Percentiles rank a stretch among this genome's conserved stretches.
phyloP scores from a whole-genome alignment of 2,113 vertebrate species.

The Chunga burmeisteri region DNA sequence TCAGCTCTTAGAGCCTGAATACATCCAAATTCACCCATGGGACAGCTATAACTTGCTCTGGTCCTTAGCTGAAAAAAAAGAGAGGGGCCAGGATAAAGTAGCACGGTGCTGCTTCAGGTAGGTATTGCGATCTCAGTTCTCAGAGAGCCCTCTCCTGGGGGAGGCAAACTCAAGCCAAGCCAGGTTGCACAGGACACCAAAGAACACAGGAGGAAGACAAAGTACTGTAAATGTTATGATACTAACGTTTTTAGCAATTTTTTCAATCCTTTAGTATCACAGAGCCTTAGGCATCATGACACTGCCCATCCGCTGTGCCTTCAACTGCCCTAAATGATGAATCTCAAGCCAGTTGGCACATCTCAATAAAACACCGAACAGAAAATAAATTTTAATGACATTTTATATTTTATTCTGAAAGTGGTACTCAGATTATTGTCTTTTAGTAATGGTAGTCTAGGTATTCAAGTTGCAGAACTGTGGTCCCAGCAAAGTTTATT shows the following conservation, averaged over 20 bases:
- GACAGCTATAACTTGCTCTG: neutral
- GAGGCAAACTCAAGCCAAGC: neutral
- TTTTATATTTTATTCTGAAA: neutral
- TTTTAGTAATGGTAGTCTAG: neutral
- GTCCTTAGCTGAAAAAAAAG: neutral
- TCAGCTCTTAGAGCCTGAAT: neutral
- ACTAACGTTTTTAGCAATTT: neutral
- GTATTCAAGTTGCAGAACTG: neutral
- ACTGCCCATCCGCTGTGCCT: neutral
- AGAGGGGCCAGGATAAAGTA: neutral
- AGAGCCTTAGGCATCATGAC: neutral
- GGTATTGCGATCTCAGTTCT: neutral
- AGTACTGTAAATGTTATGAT: neutral
- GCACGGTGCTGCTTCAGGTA: neutral
- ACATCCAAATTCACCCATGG: neutral
- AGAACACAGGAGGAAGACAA: neutral
- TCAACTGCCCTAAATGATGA: neutral
- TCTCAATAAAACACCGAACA: neutral
- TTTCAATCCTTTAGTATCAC: neutral
- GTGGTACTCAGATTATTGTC: neutral
- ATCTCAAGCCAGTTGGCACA: neutral
- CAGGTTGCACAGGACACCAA: neutral
- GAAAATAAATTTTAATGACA: neutral
- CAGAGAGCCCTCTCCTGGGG: neutral
- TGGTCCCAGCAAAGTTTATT: neutral